phyloP scores from a whole-genome alignment of 2,113 vertebrate species.

The rat (Rattus norvegicus) region GRCr8 NC_086039.1:63418501-63419000 shows the following conservation, averaged over 20 bases:
- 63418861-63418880: constrained; percentile 17
- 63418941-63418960: neutral
- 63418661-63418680: neutral
- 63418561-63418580: constrained; percentile 82
- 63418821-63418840: constrained; percentile 36
- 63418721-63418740: constrained; percentile 95
- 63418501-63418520: constrained; percentile 40
- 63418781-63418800: constrained; percentile 79
- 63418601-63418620: constrained; percentile 87
- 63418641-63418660: constrained; percentile 44
- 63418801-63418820: neutral
- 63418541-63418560: constrained; percentile 55
- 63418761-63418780: constrained; percentile 92
- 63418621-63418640: constrained; percentile 66
- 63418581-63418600: constrained; percentile 83
- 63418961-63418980: constrained; percentile 62
- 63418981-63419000: constrained; percentile 71
- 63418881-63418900: neutral
- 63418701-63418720: constrained; percentile 89
- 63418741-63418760: constrained; percentile 90
- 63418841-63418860: neutral
- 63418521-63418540: constrained; percentile 47
- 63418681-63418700: constrained; percentile 6
- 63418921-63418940: constrained; percentile 39
- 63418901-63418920: constrained; percentile 1